Evolutionary conservation across 2,888 invertebrate species (phyloP).

Genomic region (Atherix ibis): DNA sequence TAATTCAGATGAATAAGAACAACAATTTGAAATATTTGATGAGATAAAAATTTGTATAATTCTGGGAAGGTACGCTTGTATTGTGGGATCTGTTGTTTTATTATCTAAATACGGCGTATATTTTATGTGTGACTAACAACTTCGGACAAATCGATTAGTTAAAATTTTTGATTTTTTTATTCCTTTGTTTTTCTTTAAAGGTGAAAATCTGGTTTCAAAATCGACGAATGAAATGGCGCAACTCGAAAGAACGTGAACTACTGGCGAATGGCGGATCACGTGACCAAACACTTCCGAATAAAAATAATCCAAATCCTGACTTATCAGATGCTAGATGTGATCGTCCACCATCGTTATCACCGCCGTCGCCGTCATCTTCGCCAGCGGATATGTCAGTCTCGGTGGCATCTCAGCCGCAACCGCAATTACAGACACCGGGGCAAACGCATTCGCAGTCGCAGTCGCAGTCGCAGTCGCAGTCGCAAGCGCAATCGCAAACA

Average conservation of each 20-base stretch:
- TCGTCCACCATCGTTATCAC: conserved; percentile 47
- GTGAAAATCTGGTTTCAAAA: conserved; percentile 82
- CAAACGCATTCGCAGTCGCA: neutral
- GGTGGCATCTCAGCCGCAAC: too few species aligned
- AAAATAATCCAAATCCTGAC: conserved; percentile 92
- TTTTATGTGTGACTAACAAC: too few species aligned
- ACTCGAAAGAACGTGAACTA: conserved; percentile 90
- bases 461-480: conserved; percentile 4
- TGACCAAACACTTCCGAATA: conserved; percentile 90
- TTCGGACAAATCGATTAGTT: too few species aligned
- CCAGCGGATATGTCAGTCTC: conserved; percentile 23
- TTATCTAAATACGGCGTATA: too few species aligned
- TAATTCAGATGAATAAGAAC: too few species aligned
- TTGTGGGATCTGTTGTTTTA: too few species aligned
- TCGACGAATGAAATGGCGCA: conserved; percentile 95
- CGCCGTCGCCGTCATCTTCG: conserved; percentile 29
- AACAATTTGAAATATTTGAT: too few species aligned
- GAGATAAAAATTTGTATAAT: too few species aligned
- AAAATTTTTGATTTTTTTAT: too few species aligned
- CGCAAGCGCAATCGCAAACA: conserved; percentile 5
- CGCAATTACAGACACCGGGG: conserved; percentile 10
- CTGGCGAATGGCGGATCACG: conserved; percentile 85
- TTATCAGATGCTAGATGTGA: conserved; percentile 78
- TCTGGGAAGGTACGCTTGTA: too few species aligned
- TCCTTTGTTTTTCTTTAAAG: conserved; percentile 24